Conservation (phyloP, 2,888 invertebrate genomes). For the Melinopterus prodromus region DNA sequence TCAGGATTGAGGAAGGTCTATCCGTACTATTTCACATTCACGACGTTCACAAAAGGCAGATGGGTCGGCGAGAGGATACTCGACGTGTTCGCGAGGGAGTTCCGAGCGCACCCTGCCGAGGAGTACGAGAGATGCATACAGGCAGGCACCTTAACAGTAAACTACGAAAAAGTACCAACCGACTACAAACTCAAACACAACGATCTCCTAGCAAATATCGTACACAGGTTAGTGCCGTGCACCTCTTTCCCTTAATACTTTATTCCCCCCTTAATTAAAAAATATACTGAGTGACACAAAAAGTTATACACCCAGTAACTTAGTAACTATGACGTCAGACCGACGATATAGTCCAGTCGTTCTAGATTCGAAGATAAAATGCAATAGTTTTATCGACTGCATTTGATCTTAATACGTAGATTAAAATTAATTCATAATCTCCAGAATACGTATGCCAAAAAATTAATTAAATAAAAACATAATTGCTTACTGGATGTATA, state of each 20-base stretch:
- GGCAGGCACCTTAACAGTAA: slow-evolving; percentile 91
- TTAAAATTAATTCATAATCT: too few relatives aligned
- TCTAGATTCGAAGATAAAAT: too few relatives aligned
- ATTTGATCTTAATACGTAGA: too few relatives aligned
- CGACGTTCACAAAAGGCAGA: slow-evolving; percentile 94
- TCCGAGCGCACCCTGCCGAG: slow-evolving; percentile 92
- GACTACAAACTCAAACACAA: slow-evolving; percentile 94
- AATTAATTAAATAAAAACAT: too few relatives aligned
- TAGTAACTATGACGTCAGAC: too few relatives aligned
- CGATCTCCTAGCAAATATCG: slow-evolving; percentile 90
- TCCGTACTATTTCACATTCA: slow-evolving; percentile 96
- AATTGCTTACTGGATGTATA: background rate
- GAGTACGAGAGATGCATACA: slow-evolving; percentile 92
- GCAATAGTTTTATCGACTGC: too few relatives aligned
- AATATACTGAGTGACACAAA: too few relatives aligned
- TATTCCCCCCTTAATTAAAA: too few relatives aligned
- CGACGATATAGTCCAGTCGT: too few relatives aligned
- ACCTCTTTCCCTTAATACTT: background rate
- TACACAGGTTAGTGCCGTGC: slow-evolving; percentile 80
- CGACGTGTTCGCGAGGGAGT: slow-evolving; percentile 93
- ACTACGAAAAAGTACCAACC: slow-evolving; percentile 89
- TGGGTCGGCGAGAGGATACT: slow-evolving; percentile 95
- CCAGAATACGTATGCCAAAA: too few relatives aligned
- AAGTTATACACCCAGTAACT: too few relatives aligned
- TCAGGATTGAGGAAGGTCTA: slow-evolving; percentile 94